Evolutionary conservation across 1,140 invertebrate genomes (phyloP).

Genomic region (Parasteatoda tepidariorum): DNA sequence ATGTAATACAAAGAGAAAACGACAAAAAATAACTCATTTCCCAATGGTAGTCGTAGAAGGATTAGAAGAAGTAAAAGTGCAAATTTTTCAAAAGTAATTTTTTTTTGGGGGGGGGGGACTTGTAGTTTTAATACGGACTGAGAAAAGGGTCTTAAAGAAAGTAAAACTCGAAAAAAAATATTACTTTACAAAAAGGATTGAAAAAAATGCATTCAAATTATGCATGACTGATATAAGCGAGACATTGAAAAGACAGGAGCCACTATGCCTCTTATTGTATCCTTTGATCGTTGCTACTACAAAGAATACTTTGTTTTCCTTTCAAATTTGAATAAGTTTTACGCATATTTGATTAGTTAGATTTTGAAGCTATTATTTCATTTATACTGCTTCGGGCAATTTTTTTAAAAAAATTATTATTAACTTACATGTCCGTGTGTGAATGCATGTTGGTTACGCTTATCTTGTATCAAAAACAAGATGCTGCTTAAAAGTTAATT

Average conservation of each 20-base stretch:
- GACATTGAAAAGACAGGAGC: neutral
- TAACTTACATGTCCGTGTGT: too few species aligned
- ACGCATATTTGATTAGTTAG: slow-evolving; percentile 7
- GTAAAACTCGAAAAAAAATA: neutral
- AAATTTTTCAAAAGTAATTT: too few species aligned
- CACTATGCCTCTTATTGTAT: neutral
- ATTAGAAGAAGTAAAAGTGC: slow-evolving; percentile 2
- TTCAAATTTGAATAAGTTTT: slow-evolving; percentile 1
- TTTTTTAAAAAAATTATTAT: too few species aligned
- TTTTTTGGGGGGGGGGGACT: too few species aligned
- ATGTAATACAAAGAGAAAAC: neutral
- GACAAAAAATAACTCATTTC: neutral
- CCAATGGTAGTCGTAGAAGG: neutral
- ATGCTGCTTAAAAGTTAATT: too few species aligned
- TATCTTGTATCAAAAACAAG: too few species aligned
- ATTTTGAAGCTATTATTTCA: neutral
- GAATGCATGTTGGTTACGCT: too few species aligned
- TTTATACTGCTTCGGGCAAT: neutral
- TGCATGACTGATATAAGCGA: neutral
- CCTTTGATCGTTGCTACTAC: neutral
- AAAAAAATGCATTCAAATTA: neutral
- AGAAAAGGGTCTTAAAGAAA: neutral
- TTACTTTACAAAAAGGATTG: neutral
- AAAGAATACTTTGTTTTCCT: neutral
- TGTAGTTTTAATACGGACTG: neutral